Evolutionary conservation across 2,113 vertebrate species (phyloP).

Genomic region (Monopterus albus): DNA sequence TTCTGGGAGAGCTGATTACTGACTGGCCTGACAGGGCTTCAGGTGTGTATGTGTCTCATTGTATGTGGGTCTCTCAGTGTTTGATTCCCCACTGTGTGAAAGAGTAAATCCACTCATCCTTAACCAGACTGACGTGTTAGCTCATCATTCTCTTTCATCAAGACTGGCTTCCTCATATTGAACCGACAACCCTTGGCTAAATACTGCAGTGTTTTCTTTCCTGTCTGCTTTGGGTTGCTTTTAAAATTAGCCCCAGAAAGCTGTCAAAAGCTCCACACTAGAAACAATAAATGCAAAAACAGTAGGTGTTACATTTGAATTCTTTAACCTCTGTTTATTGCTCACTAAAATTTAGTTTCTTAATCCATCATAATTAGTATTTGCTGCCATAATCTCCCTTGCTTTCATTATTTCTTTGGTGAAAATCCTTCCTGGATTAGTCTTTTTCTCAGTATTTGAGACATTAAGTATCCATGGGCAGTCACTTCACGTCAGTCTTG

Average conservation of each 20-base stretch:
- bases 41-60: constrained; percentile 32
- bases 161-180: constrained; percentile 49
- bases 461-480: constrained; percentile 31
- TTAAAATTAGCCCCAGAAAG: constrained; percentile 3
- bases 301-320: neutral
- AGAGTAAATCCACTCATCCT: constrained; percentile 67
- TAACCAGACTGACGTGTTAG: constrained; percentile 61
- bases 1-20: constrained; percentile 59
- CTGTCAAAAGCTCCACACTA: constrained; percentile 2
- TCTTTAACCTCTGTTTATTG: constrained; percentile 1
- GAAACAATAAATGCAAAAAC: neutral
- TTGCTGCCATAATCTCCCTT: neutral
- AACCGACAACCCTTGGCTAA: constrained; percentile 44
- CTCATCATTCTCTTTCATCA: constrained; percentile 70
- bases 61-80: constrained; percentile 48
- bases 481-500: constrained; percentile 4
- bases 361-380: constrained; percentile 3
- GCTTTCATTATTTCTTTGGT: neutral
- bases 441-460: constrained; percentile 5
- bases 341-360: neutral
- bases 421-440: neutral
- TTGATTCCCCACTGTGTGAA: constrained; percentile 48
- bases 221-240: constrained; percentile 10
- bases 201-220: constrained; percentile 27
- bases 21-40: constrained; percentile 52